A percentile compares a stretch with the other conserved stretches of the same genome.
Conservation (phyloP, 2,888 invertebrate genomes). For the Harpagoxenus sublaevis region DNA sequence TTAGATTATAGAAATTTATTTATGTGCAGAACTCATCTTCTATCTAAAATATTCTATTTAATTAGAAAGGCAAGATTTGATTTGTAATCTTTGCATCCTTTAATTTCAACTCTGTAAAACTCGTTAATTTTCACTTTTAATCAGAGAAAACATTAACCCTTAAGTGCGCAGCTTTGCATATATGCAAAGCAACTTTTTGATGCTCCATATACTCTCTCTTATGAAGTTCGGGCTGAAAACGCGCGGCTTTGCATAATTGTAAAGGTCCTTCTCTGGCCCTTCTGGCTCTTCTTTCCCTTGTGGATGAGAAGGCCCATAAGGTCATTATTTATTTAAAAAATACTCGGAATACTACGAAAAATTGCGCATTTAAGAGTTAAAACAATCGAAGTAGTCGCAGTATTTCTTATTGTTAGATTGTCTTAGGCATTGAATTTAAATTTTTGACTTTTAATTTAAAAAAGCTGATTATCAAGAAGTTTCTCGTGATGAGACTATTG, state of each 20-base stretch:
- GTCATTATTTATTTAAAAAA: too few relatives aligned
- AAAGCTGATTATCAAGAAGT: neutral
- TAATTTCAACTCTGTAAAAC: neutral
- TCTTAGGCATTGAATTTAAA: conserved; percentile 6
- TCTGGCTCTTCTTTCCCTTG: too few relatives aligned
- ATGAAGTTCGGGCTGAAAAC: too few relatives aligned
- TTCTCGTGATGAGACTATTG: neutral
- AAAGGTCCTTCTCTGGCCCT: too few relatives aligned
- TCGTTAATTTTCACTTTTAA: neutral
- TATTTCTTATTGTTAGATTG: neutral
- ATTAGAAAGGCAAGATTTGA: neutral
- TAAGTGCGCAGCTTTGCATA: too few relatives aligned
- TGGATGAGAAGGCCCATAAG: too few relatives aligned
- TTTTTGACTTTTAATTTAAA: neutral
- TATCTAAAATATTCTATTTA: neutral
- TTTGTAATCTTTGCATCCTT: neutral
- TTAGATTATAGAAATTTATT: neutral
- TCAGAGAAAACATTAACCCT: neutral
- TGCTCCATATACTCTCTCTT: too few relatives aligned
- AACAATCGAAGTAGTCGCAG: neutral
- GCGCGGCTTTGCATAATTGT: too few relatives aligned
- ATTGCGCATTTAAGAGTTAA: neutral
- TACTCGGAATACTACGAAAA: too few relatives aligned
- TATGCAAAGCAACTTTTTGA: too few relatives aligned
- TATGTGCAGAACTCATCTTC: neutral